Evolutionary conservation across 1,140 invertebrate species (phyloP).

Genomic region (Brachionus rotundiformis): DNA sequence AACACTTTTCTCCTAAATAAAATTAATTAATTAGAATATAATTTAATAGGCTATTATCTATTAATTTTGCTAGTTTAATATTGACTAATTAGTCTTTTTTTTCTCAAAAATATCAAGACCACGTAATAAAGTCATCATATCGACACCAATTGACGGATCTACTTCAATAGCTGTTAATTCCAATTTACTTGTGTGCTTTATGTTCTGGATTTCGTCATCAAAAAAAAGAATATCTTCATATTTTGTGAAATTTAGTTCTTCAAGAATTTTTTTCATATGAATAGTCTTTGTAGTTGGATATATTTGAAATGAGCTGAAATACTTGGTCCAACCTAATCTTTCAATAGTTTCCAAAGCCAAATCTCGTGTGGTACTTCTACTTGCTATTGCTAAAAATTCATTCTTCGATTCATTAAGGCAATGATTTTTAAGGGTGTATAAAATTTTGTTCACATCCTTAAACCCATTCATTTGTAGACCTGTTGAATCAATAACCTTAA

Average conservation of each 20-base stretch:
- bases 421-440: slow-evolving; percentile 26
- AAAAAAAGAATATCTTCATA: slow-evolving; percentile 40
- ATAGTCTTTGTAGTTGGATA: slow-evolving; percentile 31
- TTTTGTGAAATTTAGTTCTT: not conserved
- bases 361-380: slow-evolving; percentile 26
- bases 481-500: slow-evolving; percentile 8
- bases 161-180: not conserved
- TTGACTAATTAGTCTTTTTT: slow-evolving; percentile 12
- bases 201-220: slow-evolving; percentile 36
- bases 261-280: slow-evolving; percentile 30
- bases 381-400: slow-evolving; percentile 29
- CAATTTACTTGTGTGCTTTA: not conserved
- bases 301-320: slow-evolving; percentile 51
- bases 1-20: not conserved
- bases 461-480: slow-evolving; percentile 8
- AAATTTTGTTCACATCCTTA: slow-evolving; percentile 41
- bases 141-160: not conserved
- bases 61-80: no score
- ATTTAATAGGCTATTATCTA: no score
- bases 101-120: not conserved
- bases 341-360: slow-evolving; percentile 37
- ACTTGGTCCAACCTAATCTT: slow-evolving; percentile 9
- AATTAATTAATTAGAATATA: not conserved
- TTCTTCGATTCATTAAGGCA: not conserved
- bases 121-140: not conserved